A percentile compares a stretch with the other conserved stretches of the same genome.
Conservation (phyloP, 2,888 invertebrate species). For the Drosophila niveifrons region DNA sequence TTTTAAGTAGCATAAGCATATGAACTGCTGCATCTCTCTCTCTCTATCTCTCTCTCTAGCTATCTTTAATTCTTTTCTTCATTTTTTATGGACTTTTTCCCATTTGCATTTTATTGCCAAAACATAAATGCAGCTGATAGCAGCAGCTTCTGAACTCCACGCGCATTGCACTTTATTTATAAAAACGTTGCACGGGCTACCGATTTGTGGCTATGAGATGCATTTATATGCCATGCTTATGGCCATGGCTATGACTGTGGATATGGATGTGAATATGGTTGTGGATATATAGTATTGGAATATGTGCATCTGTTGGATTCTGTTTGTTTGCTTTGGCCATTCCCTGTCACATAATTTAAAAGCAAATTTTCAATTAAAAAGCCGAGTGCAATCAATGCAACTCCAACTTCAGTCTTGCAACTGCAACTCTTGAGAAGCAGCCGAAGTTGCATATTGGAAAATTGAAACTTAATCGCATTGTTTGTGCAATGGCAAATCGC, state of each 20-base stretch:
- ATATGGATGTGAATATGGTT: neutral
- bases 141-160: constrained; percentile 3
- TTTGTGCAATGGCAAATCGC: constrained; percentile 44
- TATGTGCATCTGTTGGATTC: constrained; percentile 16
- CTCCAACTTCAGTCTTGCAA: neutral
- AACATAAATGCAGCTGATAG: constrained; percentile 73
- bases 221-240: constrained; percentile 13
- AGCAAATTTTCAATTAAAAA: constrained; percentile 69
- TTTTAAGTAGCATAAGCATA: constrained; percentile 76
- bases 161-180: constrained; percentile 57
- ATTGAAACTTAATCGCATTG: constrained; percentile 74
- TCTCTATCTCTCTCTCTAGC: constrained; percentile 7
- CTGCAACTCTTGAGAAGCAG: neutral
- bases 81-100: constrained; percentile 72
- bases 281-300: neutral
- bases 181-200: constrained; percentile 57
- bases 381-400: constrained; percentile 22
- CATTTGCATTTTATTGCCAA: constrained; percentile 81
- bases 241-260: neutral
- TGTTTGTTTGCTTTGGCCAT: constrained; percentile 62
- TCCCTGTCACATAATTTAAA: constrained; percentile 58
- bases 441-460: constrained; percentile 45
- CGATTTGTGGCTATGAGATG: constrained; percentile 40
- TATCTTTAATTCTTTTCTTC: constrained; percentile 23
- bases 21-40: constrained; percentile 52